Evolutionary conservation across 1,140 invertebrate species (phyloP).

Genomic region (Apis laboriosa): DNA sequence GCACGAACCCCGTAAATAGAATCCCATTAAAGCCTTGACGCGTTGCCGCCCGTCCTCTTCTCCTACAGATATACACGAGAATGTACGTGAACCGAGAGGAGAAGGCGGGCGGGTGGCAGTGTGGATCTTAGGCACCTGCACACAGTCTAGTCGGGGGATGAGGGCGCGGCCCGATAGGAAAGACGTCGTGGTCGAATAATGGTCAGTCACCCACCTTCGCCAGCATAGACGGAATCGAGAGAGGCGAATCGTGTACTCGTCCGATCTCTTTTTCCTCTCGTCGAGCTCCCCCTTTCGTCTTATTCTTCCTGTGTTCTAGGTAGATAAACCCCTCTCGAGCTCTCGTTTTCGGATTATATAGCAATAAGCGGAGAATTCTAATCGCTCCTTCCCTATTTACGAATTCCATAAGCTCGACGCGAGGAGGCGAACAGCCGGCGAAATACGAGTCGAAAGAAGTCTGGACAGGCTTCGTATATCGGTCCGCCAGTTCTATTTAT

Average conservation of each 20-base stretch:
- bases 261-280: not conserved
- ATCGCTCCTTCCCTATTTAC: not conserved
- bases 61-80: constrained; percentile 40
- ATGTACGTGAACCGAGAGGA: constrained; percentile 18
- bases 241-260: constrained; percentile 15
- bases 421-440: too few relatives aligned
- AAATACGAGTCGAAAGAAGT: too few relatives aligned
- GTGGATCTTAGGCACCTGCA: constrained; percentile 40
- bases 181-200: constrained; percentile 52
- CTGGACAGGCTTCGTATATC: too few relatives aligned
- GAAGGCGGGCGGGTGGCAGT: not conserved
- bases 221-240: constrained; percentile 28
- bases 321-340: not conserved
- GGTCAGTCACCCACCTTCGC: constrained; percentile 15
- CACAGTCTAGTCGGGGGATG: not conserved
- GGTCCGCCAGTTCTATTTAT: constrained; percentile 11
- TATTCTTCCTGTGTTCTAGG: not conserved
- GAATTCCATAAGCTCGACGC: not conserved
- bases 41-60: constrained; percentile 64
- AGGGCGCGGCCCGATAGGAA: constrained; percentile 10
- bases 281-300: not conserved
- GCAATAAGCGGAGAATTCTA: not conserved
- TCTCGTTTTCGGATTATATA: not conserved
- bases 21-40: constrained; percentile 78
- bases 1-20: constrained; percentile 79